These are phyloP conservation scores for Caenorhabditis sp. DNA, from an alignment of 2,888 invertebrate species.

Conservation along the genomic window DNA sequence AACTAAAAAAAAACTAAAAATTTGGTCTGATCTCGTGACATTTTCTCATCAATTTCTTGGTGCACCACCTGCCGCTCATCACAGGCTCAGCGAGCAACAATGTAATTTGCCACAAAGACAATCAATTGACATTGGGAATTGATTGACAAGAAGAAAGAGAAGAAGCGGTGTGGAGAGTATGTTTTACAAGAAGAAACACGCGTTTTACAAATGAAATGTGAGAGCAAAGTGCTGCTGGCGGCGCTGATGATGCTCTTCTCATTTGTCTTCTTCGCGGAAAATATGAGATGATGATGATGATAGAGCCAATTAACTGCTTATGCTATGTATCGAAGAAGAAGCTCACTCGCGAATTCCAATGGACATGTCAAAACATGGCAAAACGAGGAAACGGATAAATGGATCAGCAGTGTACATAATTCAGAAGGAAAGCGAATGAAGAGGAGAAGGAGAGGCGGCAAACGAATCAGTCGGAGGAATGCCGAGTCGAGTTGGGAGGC, in stretches of 20 bases:
- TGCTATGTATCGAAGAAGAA: background rate
- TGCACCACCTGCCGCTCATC: constrained; percentile 6
- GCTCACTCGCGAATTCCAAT: constrained; percentile 21
- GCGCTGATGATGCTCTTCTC: background rate
- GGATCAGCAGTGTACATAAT: constrained; percentile 57
- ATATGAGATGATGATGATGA: constrained; percentile 32
- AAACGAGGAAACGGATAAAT: constrained; percentile 32
- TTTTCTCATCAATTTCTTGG: background rate
- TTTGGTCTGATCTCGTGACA: background rate
- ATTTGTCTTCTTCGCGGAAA: constrained; percentile 10
- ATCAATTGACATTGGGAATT: constrained; percentile 51
- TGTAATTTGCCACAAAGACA: constrained; percentile 62
- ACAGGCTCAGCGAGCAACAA: constrained; percentile 24
- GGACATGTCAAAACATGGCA: constrained; percentile 24
- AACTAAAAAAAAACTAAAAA: background rate
- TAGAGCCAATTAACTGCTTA: constrained; percentile 36
- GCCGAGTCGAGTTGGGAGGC: constrained; percentile 26
- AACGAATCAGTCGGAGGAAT: constrained; percentile 44
- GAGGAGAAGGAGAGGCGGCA: constrained; percentile 16
- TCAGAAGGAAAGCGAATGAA: constrained; percentile 48
- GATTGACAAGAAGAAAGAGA: constrained; percentile 30
- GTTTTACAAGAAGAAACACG: constrained; percentile 41
- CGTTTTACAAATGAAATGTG: constrained; percentile 45
- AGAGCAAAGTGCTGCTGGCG: background rate
- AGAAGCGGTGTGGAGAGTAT: constrained; percentile 13